Base-by-base conservation (phyloP, 2,888 invertebrate genomes). In the Bellardia pandia region DNA sequence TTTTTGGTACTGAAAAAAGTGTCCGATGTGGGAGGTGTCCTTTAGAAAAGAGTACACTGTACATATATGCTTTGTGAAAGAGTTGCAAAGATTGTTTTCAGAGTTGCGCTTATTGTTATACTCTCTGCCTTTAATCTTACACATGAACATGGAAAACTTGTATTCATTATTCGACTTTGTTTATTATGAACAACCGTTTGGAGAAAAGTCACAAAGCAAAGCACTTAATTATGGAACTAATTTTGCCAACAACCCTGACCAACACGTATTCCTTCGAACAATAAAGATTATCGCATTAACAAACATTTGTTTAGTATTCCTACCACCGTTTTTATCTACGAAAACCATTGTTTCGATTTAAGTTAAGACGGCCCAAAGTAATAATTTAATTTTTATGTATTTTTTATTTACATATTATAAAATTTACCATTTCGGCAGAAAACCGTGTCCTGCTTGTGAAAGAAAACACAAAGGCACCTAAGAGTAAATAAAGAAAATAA, bases 371-470 rank as follows among this genome's bases (percentile, higher is more conserved):
- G 48, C 66, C 68, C 37, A 53, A 78, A 68, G 68, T 66, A 51
- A 64, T 77, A 77, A 77, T 77, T 77, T 66, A 68, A 78, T 68
- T 78, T 68, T 78, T 56, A 77, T 58, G 56, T 45, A 33, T 68
- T 77, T 77, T 66, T 66, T 77, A 53, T 75, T 75, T 16, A 64
- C 62, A 75, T 11, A 37, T 64, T 62, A 40, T 11, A 68, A 45
- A 33, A 42, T 56, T 13, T 45, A 58, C 13, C 16, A 30, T 45
- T 45, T 74, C 45, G 30, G 14, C 14, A 45, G 30, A 51, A 78
- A 78, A 42, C 9, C 58, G 7, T 58, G 42, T 33, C n/a, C 56
- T 8, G 51, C 40, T 53, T 64, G 64, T 33, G 42, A 62, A 62
- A 11, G 53, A 37, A 53, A 71, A 72, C 14, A 42, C 62, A 23